Base-by-base conservation (phyloP, 2,888 invertebrate species). In the Orchesella flavescens region DNA sequence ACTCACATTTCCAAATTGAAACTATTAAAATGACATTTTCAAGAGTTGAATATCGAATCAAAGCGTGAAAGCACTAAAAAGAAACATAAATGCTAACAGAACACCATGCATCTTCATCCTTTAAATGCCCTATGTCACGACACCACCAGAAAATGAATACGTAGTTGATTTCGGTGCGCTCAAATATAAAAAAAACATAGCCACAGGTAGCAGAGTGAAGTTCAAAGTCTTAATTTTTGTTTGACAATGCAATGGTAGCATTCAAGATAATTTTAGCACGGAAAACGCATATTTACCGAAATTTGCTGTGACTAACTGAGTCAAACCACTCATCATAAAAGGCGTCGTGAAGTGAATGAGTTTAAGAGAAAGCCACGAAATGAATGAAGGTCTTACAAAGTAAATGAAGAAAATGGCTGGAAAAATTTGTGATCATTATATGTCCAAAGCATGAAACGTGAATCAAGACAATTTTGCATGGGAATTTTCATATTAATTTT, bases 401-500 rank as follows among this genome's bases (percentile, higher is more conserved):
- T 23, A 23, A 5, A 69, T 79, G 61, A 79, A 53, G 24, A 15
- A 86, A 85, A 84, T 85, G 83, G 71, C 86, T 87, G 87, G 85
- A 87, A 86, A 86, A 86, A 77, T 21, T 46, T 12, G 13, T 34
- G 68, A 63, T 66, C 82, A 79, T 86, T 84, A 83, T 84, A 83
- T 79, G 75, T 63, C 59, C 68, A 79, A n/a, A 24, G 76, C 86
- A 86, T 86, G 86, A 87, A 87, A 87, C 84, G 81, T 86, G 85
- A 84, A 84, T 85, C 78, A 80, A 49, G 59, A 34, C 59, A 63
- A 87, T 87, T 87, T 85, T 79, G 77, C 87, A 87, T 85, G 87
- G 87, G 87, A 87, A 87, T 53, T 66, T 84, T 78, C 72, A 23
- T 53, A 57, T 59, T 44, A 49, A 23, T 63, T 53, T 63, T 21